Evolutionary conservation across 2,888 invertebrate genomes (phyloP).

Genomic region (Atherix ibis): DNA sequence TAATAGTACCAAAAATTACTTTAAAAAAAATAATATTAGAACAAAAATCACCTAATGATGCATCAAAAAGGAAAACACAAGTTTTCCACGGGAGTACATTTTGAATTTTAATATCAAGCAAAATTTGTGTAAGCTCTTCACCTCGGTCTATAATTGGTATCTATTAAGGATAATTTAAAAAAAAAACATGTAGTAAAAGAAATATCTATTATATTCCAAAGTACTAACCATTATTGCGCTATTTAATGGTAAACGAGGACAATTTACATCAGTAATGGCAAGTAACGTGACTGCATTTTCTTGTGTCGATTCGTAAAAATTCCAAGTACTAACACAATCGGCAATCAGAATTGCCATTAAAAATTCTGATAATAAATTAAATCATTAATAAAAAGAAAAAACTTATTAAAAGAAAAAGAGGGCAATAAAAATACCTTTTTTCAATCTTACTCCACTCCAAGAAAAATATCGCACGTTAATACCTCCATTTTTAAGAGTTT

Average conservation of each 20-base stretch:
- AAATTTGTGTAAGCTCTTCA: conserved; percentile 59
- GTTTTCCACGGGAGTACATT: conserved; percentile 55
- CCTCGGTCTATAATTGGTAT: conserved; percentile 49
- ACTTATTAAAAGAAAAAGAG: not conserved
- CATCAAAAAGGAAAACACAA: conserved; percentile 54
- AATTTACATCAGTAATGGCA: conserved; percentile 63
- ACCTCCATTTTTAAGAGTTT: conserved; percentile 51
- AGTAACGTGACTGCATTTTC: conserved; percentile 51
- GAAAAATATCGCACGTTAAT: conserved; percentile 50
- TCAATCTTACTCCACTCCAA: conserved; percentile 51
- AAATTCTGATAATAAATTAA: conserved; percentile 41
- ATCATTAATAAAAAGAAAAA: not conserved
- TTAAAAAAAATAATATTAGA: no score
- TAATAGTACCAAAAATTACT: no score
- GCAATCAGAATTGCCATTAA: conserved; percentile 56
- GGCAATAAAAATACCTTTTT: conserved; percentile 39
- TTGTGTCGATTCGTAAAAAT: conserved; percentile 43
- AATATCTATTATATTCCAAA: not conserved
- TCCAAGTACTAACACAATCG: conserved; percentile 62
- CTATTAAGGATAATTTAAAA: conserved; percentile 14
- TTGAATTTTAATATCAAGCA: conserved; percentile 55
- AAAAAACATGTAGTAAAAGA: not conserved
- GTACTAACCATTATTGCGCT: conserved; percentile 44
- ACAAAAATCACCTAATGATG: conserved; percentile 44
- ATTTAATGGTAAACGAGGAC: conserved; percentile 52